phyloP scores from a whole-genome alignment of 1,140 invertebrate genomes.

The Phthorimaea operculella region DNA sequence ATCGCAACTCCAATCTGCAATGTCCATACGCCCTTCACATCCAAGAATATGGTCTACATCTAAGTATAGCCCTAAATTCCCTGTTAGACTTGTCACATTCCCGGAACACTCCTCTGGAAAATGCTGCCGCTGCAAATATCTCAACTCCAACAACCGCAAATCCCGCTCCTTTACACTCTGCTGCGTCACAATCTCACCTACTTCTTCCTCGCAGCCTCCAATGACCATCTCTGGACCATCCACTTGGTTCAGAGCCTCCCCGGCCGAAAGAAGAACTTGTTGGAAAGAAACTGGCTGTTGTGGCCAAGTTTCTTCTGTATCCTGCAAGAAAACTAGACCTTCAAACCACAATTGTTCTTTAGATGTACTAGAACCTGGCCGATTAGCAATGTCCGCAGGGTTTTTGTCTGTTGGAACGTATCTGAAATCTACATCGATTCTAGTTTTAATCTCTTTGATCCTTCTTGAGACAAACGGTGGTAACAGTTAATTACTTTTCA shows the following conservation, averaged over 20 bases:
- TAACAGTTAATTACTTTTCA: neutral
- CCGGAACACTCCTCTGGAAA: neutral
- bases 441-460: constrained; percentile 7
- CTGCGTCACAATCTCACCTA: too few relatives aligned
- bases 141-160: too few relatives aligned
- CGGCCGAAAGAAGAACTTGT: neutral
- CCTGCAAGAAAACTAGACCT: neutral
- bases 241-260: constrained; percentile 2
- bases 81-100: neutral
- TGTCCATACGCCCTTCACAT: constrained; percentile 4
- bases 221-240: constrained; percentile 6
- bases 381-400: constrained; percentile 8
- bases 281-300: too few relatives aligned
- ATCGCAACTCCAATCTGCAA: constrained; percentile 2
- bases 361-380: neutral
- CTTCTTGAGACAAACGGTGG: constrained; percentile 9
- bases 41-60: constrained; percentile 7
- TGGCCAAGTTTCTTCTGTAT: neutral
- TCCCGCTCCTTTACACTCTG: too few relatives aligned
- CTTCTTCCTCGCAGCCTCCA: neutral
- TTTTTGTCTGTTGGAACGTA: constrained; percentile 2
- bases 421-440: neutral
- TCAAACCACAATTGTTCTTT: constrained; percentile 7
- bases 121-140: too few relatives aligned
- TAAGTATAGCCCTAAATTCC: constrained; percentile 1